These are phyloP conservation scores for Cynaeus angustus DNA, from an alignment of 2,888 invertebrate species.

Conservation along the genomic window DNA sequence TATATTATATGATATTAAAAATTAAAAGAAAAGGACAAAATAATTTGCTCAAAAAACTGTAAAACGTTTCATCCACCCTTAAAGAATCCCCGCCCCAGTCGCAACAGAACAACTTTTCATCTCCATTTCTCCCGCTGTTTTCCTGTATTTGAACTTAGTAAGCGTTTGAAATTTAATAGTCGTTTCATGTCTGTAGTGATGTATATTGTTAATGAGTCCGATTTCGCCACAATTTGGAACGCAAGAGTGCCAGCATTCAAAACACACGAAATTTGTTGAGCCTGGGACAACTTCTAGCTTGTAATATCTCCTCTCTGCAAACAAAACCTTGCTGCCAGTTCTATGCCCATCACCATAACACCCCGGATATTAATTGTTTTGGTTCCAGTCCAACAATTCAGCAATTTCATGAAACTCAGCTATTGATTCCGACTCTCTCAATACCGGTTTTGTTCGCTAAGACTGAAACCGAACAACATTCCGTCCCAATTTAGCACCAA, in stretches of 20 bases:
- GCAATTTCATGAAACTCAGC: conserved; percentile 36
- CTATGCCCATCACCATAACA: conserved; percentile 34
- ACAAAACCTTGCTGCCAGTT: conserved; percentile 4
- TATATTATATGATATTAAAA: no score
- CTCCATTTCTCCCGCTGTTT: no score
- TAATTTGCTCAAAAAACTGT: no score
- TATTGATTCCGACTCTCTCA: conserved; percentile 39
- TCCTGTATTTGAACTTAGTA: no score
- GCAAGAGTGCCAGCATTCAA: not conserved
- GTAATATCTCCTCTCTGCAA: conserved; percentile 5
- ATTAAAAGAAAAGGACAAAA: no score
- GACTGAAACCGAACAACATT: conserved; percentile 14
- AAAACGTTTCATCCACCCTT: no score
- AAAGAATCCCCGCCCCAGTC: no score
- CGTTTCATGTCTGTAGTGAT: no score
- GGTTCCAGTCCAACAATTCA: conserved; percentile 36
- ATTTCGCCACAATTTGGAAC: not conserved
- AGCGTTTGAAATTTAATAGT: no score
- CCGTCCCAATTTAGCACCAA: conserved; percentile 21
- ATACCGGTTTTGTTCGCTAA: conserved; percentile 31
- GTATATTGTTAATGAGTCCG: not conserved
- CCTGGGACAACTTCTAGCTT: not conserved
- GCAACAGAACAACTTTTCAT: no score
- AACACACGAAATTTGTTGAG: conserved; percentile 1
- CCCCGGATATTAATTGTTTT: conserved; percentile 40